These are phyloP conservation scores for Australoheros facetus DNA, from an alignment of 2,797 vertebrate genomes.

Conservation along the genomic window DNA sequence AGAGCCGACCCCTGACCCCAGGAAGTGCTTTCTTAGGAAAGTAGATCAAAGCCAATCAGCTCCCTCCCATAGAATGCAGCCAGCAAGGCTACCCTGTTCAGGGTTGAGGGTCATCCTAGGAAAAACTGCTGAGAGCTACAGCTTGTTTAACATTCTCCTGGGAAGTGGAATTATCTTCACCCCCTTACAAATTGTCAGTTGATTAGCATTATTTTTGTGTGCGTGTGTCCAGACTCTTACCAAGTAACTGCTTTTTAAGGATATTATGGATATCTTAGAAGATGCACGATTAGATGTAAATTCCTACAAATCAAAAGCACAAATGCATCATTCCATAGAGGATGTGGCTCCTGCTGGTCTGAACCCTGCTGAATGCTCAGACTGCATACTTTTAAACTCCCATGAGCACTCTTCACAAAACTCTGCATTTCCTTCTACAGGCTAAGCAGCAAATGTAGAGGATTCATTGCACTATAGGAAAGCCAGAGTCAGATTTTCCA, in stretches of 20 bases:
- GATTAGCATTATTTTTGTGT: conserved; percentile 44
- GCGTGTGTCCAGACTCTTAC: conserved; percentile 36
- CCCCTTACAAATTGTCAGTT: conserved; percentile 73
- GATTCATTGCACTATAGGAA: conserved; percentile 60
- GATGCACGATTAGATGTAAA: conserved; percentile 54
- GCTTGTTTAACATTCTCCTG: conserved; percentile 78
- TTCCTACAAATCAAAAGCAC: conserved; percentile 61
- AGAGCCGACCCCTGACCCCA: conserved; percentile 81
- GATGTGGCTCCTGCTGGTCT: conserved; percentile 68
- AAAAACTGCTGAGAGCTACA: conserved; percentile 68
- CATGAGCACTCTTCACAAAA: conserved; percentile 67
- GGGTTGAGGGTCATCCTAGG: conserved; percentile 76
- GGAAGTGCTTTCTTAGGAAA: conserved; percentile 80
- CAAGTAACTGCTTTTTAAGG: conserved; percentile 30
- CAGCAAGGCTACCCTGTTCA: conserved; percentile 76
- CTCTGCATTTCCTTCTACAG: conserved; percentile 69
- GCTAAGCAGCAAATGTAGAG: conserved; percentile 52
- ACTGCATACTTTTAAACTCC: conserved; percentile 78
- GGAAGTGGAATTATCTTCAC: conserved; percentile 76
- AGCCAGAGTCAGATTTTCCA: conserved; percentile 63
- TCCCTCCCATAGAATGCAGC: conserved; percentile 76
- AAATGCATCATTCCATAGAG: conserved; percentile 51
- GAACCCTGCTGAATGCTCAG: conserved; percentile 59
- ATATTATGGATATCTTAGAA: conserved; percentile 32
- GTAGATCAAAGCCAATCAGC: conserved; percentile 85